Evolutionary conservation across 2,113 vertebrate genomes (phyloP), one percentile per base, ranked within the genome.

Genomic region (Sterrhoptilus dennistouni): DNA sequence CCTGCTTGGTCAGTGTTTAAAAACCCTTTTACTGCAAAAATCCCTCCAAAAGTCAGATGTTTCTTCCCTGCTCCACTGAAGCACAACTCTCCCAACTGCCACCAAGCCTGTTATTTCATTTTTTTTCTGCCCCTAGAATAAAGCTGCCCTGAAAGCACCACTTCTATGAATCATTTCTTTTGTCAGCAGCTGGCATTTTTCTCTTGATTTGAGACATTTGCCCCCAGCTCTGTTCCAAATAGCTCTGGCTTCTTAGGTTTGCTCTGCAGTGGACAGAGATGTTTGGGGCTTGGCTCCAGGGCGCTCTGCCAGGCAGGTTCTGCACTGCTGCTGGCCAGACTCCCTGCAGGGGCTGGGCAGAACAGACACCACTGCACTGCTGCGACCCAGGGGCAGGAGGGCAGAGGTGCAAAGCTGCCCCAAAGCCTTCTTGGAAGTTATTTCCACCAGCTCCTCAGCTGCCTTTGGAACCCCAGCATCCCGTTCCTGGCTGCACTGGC

Each of bases 1-100:
- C 77, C 75, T 85, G 12, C 70, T 83, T 92, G 90, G 57, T 90
- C 82, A 71, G 22, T 45, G 78, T 52, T 83, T 64, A 33, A 36
- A 90, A 96, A 45, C 23, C 31, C 63, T 77, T 85, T 16, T 20
- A 5, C 44, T 79, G 45, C 49, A 83, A 12, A 56, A 42, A 59
- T 22, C 14, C 18, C 36, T n/a, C 29, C 47, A 50, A 28, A 94
- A 90, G n/a, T 86, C 79, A 90, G 71, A 77, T 63, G 59, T 80
- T 90, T 61, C 57, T 18, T 80, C 80, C 45, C 75, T 57, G 89
- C 89, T 94, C 84, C 71, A 61, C 66, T 88, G 93, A 63, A 93
- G 87, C 89, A 53, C 63, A 74, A 7, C 85, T 45, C 63, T 93
- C 50, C 91, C 78, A 95, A 87, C 81, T 91, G 86, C 88, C 81